Evolutionary conservation across 2,797 vertebrate genomes (phyloP).

Genomic region (Microctenopoma stevenorrisi): DNA sequence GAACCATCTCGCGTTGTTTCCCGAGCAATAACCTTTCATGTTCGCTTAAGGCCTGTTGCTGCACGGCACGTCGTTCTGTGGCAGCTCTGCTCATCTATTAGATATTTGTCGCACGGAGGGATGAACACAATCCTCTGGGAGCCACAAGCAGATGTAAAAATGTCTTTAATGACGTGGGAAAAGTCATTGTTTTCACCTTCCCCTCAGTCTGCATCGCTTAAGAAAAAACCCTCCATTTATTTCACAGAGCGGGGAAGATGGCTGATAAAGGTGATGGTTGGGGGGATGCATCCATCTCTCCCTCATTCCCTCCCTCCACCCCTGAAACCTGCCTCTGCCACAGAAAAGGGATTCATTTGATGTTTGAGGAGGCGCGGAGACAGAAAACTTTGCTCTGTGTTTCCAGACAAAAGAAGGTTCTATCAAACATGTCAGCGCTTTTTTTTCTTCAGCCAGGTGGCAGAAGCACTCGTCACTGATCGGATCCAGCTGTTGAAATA

Average conservation of each 20-base stretch:
- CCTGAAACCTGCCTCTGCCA: constrained; percentile 29
- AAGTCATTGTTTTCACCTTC: constrained; percentile 60
- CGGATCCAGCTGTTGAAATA: constrained; percentile 24
- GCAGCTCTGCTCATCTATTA: constrained; percentile 30
- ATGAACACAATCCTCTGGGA: constrained; percentile 47
- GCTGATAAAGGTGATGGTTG: constrained; percentile 63
- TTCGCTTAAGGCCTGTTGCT: constrained; percentile 33
- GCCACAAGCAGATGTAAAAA: constrained; percentile 55
- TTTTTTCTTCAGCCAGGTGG: constrained; percentile 36
- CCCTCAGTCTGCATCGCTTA: constrained; percentile 50
- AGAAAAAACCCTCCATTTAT: constrained; percentile 60
- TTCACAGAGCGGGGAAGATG: constrained; percentile 39
- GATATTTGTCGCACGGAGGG: constrained; percentile 37
- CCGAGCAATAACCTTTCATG: constrained; percentile 15
- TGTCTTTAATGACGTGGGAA: constrained; percentile 52
- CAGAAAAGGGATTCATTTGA: constrained; percentile 44
- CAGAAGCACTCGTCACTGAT: constrained; percentile 20
- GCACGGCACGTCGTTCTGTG: background rate
- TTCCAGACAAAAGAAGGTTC: constrained; percentile 40
- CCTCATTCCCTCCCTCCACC: constrained; percentile 8
- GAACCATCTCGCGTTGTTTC: background rate
- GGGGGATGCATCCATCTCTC: constrained; percentile 47
- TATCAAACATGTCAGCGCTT: constrained; percentile 42
- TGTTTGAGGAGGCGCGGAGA: constrained; percentile 36
- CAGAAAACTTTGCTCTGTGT: constrained; percentile 20